Conservation (phyloP, 2,797 vertebrate species). For the Enteromius afrohamiltoni region DNA sequence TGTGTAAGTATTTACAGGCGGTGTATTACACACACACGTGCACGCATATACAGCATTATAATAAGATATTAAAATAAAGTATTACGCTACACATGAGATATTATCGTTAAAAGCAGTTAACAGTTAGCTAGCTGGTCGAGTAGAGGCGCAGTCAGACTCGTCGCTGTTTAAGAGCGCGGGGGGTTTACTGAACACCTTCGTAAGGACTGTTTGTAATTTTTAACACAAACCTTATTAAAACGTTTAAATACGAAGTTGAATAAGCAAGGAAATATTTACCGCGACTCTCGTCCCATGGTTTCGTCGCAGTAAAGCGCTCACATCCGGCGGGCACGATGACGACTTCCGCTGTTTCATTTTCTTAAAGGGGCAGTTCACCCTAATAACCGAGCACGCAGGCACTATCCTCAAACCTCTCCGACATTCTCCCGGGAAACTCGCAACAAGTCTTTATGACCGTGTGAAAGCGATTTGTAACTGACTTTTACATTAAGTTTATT, state of each 20-base stretch:
- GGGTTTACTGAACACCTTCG: neutral
- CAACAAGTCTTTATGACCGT: neutral
- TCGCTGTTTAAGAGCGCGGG: neutral
- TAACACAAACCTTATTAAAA: neutral
- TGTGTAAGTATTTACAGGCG: neutral
- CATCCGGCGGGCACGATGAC: constrained; percentile 21
- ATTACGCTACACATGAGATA: too few relatives aligned
- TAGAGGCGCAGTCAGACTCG: constrained; percentile 17
- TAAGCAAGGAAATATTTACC: constrained; percentile 60
- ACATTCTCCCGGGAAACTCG: neutral
- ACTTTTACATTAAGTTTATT: too few relatives aligned
- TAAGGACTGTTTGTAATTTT: neutral
- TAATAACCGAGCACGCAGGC: neutral
- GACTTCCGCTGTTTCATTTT: constrained; percentile 5
- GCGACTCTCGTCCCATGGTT: constrained; percentile 79
- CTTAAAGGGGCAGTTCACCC: neutral
- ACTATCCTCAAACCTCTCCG: neutral
- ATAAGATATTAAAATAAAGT: too few relatives aligned
- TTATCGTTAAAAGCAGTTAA: neutral
- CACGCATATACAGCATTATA: too few relatives aligned
- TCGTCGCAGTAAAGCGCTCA: neutral
- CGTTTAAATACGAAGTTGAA: neutral
- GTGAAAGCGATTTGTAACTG: too few relatives aligned
- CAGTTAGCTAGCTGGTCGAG: neutral
- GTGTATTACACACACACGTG: neutral